Conservation (phyloP, 2,888 invertebrate species). For the Spodoptera exigua region DNA sequence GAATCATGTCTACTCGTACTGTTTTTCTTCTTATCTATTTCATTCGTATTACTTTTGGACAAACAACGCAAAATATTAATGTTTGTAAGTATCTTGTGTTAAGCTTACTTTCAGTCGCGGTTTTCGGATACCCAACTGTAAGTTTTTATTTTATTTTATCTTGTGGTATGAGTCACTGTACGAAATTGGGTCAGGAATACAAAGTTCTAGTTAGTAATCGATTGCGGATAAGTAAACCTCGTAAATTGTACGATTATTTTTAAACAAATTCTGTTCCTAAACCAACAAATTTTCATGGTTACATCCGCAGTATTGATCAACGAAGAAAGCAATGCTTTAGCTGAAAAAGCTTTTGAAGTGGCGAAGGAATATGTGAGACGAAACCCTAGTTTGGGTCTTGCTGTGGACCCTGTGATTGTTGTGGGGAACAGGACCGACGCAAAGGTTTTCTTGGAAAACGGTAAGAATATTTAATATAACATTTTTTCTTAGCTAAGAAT, state of each 20-base stretch:
- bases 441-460: slow-evolving; percentile 91
- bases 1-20: slow-evolving; percentile 53
- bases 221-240: slow-evolving; percentile 7
- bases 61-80: slow-evolving; percentile 93
- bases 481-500: too few relatives aligned
- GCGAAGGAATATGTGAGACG: slow-evolving; percentile 92
- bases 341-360: slow-evolving; percentile 92
- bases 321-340: slow-evolving; percentile 92
- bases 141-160: slow-evolving; percentile 26
- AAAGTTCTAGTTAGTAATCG: slow-evolving; percentile 16
- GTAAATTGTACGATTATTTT: slow-evolving; percentile 18
- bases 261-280: slow-evolving; percentile 23
- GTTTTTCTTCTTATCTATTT: slow-evolving; percentile 65
- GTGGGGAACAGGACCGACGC: slow-evolving; percentile 93
- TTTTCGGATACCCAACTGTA: slow-evolving; percentile 5
- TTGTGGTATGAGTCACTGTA: slow-evolving; percentile 38
- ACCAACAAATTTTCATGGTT: slow-evolving; percentile 9
- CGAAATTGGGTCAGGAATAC: slow-evolving; percentile 34
- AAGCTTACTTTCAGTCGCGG: slow-evolving; percentile 10
- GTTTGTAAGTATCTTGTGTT: slow-evolving; percentile 89
- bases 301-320: slow-evolving; percentile 91
- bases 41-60: slow-evolving; percentile 70
- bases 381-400: slow-evolving; percentile 91
- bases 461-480: slow-evolving; percentile 89
- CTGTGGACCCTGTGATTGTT: slow-evolving; percentile 90